Percentiles rank a stretch among this genome's conserved stretches.
These are phyloP conservation scores for Callorhinus ursinus DNA, from an alignment of 2,113 vertebrate species.

Conservation along the genomic window DNA sequence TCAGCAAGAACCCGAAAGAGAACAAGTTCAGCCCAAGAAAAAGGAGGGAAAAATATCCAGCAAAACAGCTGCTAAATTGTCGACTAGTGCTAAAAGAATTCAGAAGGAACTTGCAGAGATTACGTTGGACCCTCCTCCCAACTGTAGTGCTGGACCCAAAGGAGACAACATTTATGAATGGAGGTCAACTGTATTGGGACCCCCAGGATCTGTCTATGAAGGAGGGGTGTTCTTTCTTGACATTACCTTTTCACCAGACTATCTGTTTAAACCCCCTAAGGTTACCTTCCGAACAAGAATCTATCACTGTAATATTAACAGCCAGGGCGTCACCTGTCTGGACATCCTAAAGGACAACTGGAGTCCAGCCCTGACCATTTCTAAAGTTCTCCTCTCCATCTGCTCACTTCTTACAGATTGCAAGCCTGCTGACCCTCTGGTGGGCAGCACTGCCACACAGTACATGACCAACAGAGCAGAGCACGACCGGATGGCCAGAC, in stretches of 20 bases:
- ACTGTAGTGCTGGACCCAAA: conserved; percentile 89
- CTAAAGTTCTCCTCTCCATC: conserved; percentile 98
- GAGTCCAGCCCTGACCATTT: conserved; percentile 97
- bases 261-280: conserved; percentile 75
- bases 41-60: conserved; percentile 99
- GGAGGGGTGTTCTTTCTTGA: no score
- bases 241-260: no score
- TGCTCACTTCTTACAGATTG: conserved; percentile 99
- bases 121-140: conserved; percentile 98
- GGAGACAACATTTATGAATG: no score
- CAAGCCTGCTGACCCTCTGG: conserved; percentile 97
- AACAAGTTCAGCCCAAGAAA: conserved; percentile 97
- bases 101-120: conserved; percentile 99
- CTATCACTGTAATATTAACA: conserved; percentile 99
- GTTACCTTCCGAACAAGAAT: conserved; percentile 97
- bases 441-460: conserved; percentile 98
- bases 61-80: conserved; percentile 98
- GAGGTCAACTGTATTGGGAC: no score
- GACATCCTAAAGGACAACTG: conserved; percentile 99
- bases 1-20: conserved; percentile 95
- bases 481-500: conserved; percentile 97
- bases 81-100: conserved; percentile 99
- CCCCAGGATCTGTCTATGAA: no score
- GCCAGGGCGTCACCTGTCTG: conserved; percentile 98
- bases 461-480: conserved; percentile 98